Evolutionary conservation across 92 coral and sea anemone species (phyloP).

Genomic region (Epizoanthus rinbou): DNA sequence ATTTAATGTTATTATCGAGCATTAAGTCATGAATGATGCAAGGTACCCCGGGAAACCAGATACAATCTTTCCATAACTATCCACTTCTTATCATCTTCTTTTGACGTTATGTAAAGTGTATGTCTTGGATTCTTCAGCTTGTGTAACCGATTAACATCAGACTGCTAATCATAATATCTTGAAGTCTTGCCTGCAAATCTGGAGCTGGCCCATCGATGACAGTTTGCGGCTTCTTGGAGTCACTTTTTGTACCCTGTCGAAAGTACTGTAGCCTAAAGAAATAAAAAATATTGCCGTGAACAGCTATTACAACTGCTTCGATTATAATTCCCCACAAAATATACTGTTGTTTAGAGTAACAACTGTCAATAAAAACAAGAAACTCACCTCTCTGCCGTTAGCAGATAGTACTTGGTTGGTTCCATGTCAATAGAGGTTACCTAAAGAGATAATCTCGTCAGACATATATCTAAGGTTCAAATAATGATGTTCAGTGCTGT

Average conservation of each 20-base stretch:
- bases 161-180: background rate
- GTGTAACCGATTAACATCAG: no score
- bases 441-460: slow-evolving; percentile 30
- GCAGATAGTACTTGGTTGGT: slow-evolving; percentile 83
- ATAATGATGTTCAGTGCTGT: background rate
- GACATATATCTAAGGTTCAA: background rate
- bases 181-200: slow-evolving; percentile 58
- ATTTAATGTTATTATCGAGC: no score
- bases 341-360: background rate
- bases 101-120: background rate
- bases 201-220: slow-evolving; percentile 57
- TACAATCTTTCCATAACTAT: no score
- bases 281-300: background rate
- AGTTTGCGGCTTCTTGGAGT: slow-evolving; percentile 49
- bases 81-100: background rate
- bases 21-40: no score
- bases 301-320: background rate
- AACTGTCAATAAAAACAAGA: background rate
- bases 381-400: slow-evolving; percentile 69
- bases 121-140: no score
- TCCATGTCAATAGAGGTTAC: slow-evolving; percentile 87
- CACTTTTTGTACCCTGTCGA: slow-evolving; percentile 62
- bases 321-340: background rate
- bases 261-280: slow-evolving; percentile 65
- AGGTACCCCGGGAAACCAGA: no score